Evolutionary conservation across 2,797 vertebrate species (phyloP).

Genomic region (Microtus obscurus): DNA sequence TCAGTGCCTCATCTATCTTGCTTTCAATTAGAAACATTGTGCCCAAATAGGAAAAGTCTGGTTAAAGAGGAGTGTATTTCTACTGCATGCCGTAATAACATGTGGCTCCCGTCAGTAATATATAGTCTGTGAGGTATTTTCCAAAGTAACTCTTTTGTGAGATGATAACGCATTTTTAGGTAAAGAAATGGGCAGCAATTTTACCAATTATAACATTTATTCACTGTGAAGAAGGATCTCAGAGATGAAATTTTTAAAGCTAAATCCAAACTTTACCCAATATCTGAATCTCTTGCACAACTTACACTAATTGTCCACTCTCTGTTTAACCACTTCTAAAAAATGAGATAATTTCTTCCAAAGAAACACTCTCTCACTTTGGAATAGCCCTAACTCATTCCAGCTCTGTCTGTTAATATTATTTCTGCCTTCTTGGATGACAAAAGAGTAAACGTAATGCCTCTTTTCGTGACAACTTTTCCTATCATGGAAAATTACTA

Average conservation of each 20-base stretch:
- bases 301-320: neutral
- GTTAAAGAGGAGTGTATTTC: slow-evolving; percentile 66
- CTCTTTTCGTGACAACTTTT: slow-evolving; percentile 44
- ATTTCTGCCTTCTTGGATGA: slow-evolving; percentile 3
- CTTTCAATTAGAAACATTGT: slow-evolving; percentile 84
- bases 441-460: neutral
- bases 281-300: neutral
- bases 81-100: slow-evolving; percentile 61
- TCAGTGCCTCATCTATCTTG: slow-evolving; percentile 83
- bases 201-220: slow-evolving; percentile 51
- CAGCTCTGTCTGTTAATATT: slow-evolving; percentile 15
- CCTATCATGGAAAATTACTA: slow-evolving; percentile 53
- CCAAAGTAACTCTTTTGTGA: slow-evolving; percentile 52
- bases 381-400: neutral
- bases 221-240: slow-evolving; percentile 17
- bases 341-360: slow-evolving; percentile 9
- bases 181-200: slow-evolving; percentile 22
- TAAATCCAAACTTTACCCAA: neutral
- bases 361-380: slow-evolving; percentile 1
- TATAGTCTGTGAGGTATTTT: slow-evolving; percentile 22
- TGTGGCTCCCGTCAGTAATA: slow-evolving; percentile 26
- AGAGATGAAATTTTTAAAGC: slow-evolving; percentile 6
- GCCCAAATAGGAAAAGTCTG: slow-evolving; percentile 74
- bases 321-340: neutral
- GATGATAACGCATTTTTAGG: neutral